A percentile compares a stretch with the other conserved stretches of the same genome.
phyloP scores from a whole-genome alignment of 2,113 vertebrate species.

The Xenopus borealis region DNA sequence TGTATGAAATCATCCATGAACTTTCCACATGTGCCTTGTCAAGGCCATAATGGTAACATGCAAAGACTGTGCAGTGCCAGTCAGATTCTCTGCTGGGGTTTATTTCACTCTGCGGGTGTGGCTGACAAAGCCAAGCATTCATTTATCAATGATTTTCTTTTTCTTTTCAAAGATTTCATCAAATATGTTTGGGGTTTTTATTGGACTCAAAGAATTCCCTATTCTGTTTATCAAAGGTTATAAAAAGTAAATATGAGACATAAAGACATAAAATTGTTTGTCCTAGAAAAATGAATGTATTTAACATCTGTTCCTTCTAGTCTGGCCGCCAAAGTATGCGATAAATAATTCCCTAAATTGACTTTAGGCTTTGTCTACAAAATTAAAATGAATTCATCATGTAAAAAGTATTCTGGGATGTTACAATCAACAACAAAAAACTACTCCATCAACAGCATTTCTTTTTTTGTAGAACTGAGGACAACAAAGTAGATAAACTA shows the following conservation, averaged over 20 bases:
- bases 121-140: constrained; percentile 38
- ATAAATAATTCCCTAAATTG: neutral
- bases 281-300: neutral
- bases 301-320: neutral
- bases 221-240: constrained; percentile 1
- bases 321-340: neutral
- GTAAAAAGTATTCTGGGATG: neutral
- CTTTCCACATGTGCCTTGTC: constrained; percentile 60
- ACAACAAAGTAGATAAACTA: too few relatives aligned
- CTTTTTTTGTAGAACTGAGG: too few relatives aligned
- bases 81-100: constrained; percentile 49
- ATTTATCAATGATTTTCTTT: constrained; percentile 8
- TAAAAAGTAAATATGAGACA: neutral
- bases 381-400: neutral
- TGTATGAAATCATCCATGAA: constrained; percentile 65
- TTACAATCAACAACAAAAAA: neutral
- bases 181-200: neutral
- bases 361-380: constrained; percentile 1
- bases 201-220: constrained; percentile 6
- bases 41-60: constrained; percentile 60
- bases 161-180: constrained; percentile 4
- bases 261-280: constrained; percentile 1
- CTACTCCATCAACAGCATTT: too few relatives aligned
- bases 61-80: constrained; percentile 59
- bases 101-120: constrained; percentile 48